Evolutionary conservation across 2,797 vertebrate genomes (phyloP).

Genomic region (Triplophysa bombifrons): DNA sequence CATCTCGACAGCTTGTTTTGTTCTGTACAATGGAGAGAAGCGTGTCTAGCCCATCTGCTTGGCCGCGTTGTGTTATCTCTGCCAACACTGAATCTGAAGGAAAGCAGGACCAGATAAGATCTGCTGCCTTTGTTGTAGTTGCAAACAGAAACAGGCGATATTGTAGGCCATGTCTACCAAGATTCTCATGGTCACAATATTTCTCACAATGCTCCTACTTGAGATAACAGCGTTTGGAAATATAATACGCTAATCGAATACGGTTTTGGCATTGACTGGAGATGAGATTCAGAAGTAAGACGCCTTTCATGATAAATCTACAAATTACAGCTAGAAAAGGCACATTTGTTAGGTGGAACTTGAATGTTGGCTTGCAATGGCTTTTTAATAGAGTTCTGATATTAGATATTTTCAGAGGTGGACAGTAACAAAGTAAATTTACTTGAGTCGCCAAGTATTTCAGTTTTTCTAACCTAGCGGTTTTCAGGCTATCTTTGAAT

Average conservation of each 20-base stretch:
- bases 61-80: slow-evolving; percentile 53
- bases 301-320: background rate
- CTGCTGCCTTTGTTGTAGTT: slow-evolving; percentile 31
- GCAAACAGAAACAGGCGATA: slow-evolving; percentile 24
- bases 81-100: slow-evolving; percentile 38
- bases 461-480: too few species aligned
- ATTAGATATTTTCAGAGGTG: background rate
- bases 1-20: slow-evolving; percentile 47
- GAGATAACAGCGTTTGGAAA: slow-evolving; percentile 17
- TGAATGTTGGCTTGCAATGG: too few species aligned
- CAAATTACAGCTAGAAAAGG: background rate
- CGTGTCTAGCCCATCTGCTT: slow-evolving; percentile 65
- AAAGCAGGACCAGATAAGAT: slow-evolving; percentile 45
- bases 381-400: background rate
- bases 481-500: too few species aligned
- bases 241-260: background rate
- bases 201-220: slow-evolving; percentile 11
- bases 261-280: background rate
- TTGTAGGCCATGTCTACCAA: slow-evolving; percentile 2
- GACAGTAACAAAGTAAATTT: too few species aligned
- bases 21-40: slow-evolving; percentile 55
- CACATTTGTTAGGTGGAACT: background rate
- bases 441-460: too few species aligned
- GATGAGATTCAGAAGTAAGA: slow-evolving; percentile 7
- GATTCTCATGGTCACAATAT: slow-evolving; percentile 1